Evolutionary conservation across 2,888 invertebrate species (phyloP).

Genomic region (Cosmia pyralina): DNA sequence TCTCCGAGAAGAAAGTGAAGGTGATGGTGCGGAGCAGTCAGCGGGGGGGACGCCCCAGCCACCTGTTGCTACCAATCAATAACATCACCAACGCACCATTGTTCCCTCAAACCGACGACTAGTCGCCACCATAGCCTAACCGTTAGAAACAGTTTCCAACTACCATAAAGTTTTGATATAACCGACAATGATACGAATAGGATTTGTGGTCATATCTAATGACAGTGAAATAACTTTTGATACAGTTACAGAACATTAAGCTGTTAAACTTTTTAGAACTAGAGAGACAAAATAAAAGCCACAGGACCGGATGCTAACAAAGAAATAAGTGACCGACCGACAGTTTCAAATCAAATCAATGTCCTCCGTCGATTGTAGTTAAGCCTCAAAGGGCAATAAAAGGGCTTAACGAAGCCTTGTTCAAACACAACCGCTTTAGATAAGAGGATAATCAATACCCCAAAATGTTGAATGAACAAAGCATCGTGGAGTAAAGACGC

Average conservation of each 20-base stretch:
- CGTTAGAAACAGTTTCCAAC: constrained; percentile 49
- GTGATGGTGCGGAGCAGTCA: constrained; percentile 70
- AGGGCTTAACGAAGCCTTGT: constrained; percentile 77
- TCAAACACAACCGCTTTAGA: constrained; percentile 78
- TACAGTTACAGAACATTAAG: constrained; percentile 34
- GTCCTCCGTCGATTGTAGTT: constrained; percentile 69
- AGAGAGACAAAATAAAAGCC: constrained; percentile 29
- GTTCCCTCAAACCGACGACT: constrained; percentile 75
- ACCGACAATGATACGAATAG: constrained; percentile 22
- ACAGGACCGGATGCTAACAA: constrained; percentile 43
- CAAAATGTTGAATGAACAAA: constrained; percentile 66
- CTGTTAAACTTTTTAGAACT: constrained; percentile 20
- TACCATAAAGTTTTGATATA: constrained; percentile 56
- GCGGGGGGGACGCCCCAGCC: constrained; percentile 84
- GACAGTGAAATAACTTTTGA: constrained; percentile 27
- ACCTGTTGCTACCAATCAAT: constrained; percentile 89
- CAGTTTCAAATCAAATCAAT: constrained; percentile 71
- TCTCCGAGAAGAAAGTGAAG: constrained; percentile 78
- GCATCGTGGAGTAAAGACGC: constrained; percentile 23
- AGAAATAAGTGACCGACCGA: constrained; percentile 26
- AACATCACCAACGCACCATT: constrained; percentile 84
- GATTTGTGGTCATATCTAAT: constrained; percentile 48
- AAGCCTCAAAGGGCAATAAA: constrained; percentile 77
- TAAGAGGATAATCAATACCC: constrained; percentile 80
- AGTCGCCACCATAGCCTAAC: constrained; percentile 70